Conservation (phyloP, 2,113 vertebrate genomes). For the Amblyopsis rosae region DNA sequence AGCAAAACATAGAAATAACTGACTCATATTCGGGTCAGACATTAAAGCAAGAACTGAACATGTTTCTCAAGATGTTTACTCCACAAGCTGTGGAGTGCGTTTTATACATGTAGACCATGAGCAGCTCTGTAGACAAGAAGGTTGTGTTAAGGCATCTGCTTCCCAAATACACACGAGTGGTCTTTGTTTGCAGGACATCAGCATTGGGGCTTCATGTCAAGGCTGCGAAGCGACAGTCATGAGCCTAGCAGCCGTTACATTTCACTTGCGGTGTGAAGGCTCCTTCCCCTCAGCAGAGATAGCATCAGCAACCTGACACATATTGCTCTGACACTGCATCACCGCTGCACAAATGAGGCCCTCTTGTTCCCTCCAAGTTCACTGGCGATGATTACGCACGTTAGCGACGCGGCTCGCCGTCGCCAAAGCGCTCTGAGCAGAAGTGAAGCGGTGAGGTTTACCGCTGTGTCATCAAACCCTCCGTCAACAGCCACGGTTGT, state of each 20-base stretch:
- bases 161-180: no score
- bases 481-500: constrained; percentile 27
- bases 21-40: no score
- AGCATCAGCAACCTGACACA: constrained; percentile 39
- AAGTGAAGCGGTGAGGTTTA: constrained; percentile 59
- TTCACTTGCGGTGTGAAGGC: constrained; percentile 16
- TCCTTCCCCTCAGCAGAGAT: constrained; percentile 27
- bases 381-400: constrained; percentile 48
- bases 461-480: constrained; percentile 58
- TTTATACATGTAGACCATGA: no score
- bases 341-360: constrained; percentile 7
- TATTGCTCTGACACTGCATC: constrained; percentile 9
- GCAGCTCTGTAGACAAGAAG: no score
- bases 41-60: no score
- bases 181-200: no score
- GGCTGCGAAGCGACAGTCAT: neutral
- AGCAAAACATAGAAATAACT: no score
- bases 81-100: no score
- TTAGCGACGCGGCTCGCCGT: constrained; percentile 22
- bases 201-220: neutral
- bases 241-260: neutral
- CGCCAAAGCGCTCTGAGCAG: constrained; percentile 56
- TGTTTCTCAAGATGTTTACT: no score
- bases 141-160: no score
- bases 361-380: constrained; percentile 33